These are phyloP conservation scores for Drosophila parvula DNA, from an alignment of 1,140 invertebrate species.

Conservation along the genomic window DNA sequence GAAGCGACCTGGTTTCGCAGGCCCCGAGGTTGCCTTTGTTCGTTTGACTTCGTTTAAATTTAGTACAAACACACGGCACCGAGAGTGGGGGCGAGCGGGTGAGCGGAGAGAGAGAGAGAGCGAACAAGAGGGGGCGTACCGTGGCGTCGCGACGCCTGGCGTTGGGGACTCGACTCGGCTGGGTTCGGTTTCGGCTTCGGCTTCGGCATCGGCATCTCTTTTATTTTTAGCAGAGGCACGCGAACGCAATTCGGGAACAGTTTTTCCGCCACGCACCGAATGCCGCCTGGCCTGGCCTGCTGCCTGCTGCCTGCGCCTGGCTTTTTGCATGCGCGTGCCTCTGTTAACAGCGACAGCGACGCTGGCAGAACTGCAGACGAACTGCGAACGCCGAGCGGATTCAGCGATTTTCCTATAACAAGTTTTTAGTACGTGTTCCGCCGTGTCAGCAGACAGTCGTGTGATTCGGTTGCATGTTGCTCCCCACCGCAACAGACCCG, in stretches of 20 bases:
- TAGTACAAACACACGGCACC: conserved; percentile 24
- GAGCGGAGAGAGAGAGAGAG: neutral
- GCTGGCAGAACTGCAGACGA: conserved; percentile 7
- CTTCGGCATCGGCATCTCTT: neutral
- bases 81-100: neutral
- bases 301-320: neutral
- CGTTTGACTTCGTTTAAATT: conserved; percentile 34
- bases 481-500: conserved; percentile 16
- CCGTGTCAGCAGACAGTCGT: conserved; percentile 83
- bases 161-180: neutral
- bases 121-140: neutral
- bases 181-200: conserved; percentile 1
- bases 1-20: conserved; percentile 48
- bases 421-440: conserved; percentile 84
- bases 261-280: conserved; percentile 6
- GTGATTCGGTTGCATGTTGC: conserved; percentile 21
- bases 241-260: conserved; percentile 33
- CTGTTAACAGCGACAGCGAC: conserved; percentile 20
- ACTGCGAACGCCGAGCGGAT: conserved; percentile 1
- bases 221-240: conserved; percentile 42
- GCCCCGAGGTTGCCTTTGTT: conserved; percentile 22
- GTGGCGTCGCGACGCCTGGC: no score
- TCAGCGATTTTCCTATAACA: conserved; percentile 67
- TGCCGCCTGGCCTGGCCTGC: no score
- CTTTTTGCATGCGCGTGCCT: conserved; percentile 47